These are phyloP conservation scores for Lithosia quadra DNA, from an alignment of 2,888 invertebrate species.

Conservation along the genomic window DNA sequence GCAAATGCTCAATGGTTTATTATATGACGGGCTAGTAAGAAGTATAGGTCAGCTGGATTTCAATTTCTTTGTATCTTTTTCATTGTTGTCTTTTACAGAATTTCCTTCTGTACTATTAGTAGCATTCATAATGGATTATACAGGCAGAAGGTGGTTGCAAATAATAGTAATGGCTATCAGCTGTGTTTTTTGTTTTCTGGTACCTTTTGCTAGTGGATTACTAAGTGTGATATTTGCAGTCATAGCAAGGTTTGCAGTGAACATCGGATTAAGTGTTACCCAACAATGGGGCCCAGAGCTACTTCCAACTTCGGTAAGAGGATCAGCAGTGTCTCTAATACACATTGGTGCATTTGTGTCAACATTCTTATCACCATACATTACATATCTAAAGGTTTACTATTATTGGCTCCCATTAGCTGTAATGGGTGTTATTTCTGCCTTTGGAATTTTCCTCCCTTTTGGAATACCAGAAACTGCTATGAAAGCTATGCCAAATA, in stretches of 20 bases:
- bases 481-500: slow-evolving; percentile 72
- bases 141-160: slow-evolving; percentile 68
- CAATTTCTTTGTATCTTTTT: slow-evolving; percentile 74
- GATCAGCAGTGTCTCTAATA: slow-evolving; percentile 66
- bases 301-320: slow-evolving; percentile 72
- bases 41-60: slow-evolving; percentile 66
- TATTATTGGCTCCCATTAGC: slow-evolving; percentile 68
- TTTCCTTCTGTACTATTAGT: slow-evolving; percentile 69
- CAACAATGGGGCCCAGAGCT: slow-evolving; percentile 75
- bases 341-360: slow-evolving; percentile 71
- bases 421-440: slow-evolving; percentile 59
- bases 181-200: slow-evolving; percentile 63
- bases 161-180: slow-evolving; percentile 53
- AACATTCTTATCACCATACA: slow-evolving; percentile 70
- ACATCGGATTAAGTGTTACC: slow-evolving; percentile 64
- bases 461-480: slow-evolving; percentile 74
- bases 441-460: slow-evolving; percentile 56
- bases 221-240: slow-evolving; percentile 70
- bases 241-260: slow-evolving; percentile 68
- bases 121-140: slow-evolving; percentile 67
- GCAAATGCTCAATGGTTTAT: slow-evolving; percentile 64
- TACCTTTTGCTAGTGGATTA: slow-evolving; percentile 63
- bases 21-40: slow-evolving; percentile 71
- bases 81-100: slow-evolving; percentile 72
- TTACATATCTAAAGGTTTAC: slow-evolving; percentile 69